Conservation (phyloP, 2,888 invertebrate genomes). For the Cheilosia pagana region DNA sequence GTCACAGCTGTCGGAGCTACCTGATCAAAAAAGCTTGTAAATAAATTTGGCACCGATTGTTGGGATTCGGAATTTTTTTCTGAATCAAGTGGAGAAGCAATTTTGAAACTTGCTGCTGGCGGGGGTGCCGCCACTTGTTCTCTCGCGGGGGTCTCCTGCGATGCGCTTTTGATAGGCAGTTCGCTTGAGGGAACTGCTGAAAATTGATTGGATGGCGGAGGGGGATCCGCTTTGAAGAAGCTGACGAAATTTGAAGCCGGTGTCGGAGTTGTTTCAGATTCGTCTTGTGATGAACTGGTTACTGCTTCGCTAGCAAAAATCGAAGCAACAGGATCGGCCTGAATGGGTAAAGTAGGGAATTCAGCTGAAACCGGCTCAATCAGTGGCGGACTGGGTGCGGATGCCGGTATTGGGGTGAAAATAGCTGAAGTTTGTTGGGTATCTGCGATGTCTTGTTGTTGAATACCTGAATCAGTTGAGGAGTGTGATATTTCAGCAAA, state of each 20-base stretch:
- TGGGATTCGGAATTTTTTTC: constrained; percentile 44
- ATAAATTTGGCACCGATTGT: constrained; percentile 71
- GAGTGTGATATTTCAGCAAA: neutral
- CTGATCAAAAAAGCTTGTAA: constrained; percentile 77
- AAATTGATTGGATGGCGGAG: neutral
- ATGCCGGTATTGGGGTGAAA: constrained; percentile 1
- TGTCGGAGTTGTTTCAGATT: neutral
- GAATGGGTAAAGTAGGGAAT: neutral
- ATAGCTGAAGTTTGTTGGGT: neutral
- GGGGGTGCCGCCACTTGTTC: constrained; percentile 8
- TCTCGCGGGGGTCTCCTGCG: neutral
- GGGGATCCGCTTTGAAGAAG: constrained; percentile 41
- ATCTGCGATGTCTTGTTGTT: neutral
- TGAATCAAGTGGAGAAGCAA: constrained; percentile 59
- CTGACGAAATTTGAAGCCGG: constrained; percentile 8
- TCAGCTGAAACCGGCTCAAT: neutral
- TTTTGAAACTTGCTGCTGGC: constrained; percentile 51
- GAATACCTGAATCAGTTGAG: neutral
- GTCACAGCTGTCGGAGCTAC: constrained; percentile 36
- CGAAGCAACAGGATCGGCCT: neutral
- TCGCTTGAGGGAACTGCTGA: neutral
- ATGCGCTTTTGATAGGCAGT: neutral
- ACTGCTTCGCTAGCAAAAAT: constrained; percentile 2
- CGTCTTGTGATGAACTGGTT: neutral
- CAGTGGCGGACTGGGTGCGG: neutral